Evolutionary conservation across 2,797 vertebrate species (phyloP), one percentile per base, ranked within the genome.

Genomic region (Pseudochromis fuscus): DNA sequence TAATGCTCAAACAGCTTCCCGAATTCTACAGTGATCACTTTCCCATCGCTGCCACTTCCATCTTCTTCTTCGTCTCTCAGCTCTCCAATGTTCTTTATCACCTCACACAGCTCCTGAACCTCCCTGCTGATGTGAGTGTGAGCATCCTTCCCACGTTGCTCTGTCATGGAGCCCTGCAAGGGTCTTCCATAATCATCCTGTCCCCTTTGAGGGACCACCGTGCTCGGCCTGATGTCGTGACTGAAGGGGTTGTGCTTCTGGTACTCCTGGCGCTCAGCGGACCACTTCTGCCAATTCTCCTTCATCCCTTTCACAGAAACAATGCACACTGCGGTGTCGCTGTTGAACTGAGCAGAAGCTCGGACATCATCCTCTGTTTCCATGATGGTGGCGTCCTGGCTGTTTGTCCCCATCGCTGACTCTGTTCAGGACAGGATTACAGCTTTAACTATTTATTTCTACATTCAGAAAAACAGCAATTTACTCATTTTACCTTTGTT

Each of bases 201-300:
- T 28, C 94, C 93, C 79, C 78, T 89, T 28, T 86, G 80, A 57
- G 88, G 91, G 23, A 79, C 77, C 24, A 38, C 75, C 1, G 7
- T 44, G 16, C 63, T 82, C 18, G 82, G 82, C 48, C 68, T 84
- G 3, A 56, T 71, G 4, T 91, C 57, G 0, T 88, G 91, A 77
- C 95, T 96, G 89, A 97, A 98, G 0, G 96, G 96, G 83, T 98
- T 98, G 72, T 90, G 89, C 76, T 91, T 94, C 91, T 97, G 96
- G 86, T 95, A 94, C 53, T 95, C 94, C 19, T 82, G 80, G 66
- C 89, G 95, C 67, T 95, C 92, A 2, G 91, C 88, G 30, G 94
- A 95, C 96, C 96, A 97, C 79, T 83, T 95, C 90, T 96, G 95
- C 96, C 96, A 98, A 12, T 92, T 95, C 50, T 93, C 92, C 80